These are phyloP conservation scores for Mythimna ferrago DNA, from an alignment of 2,888 invertebrate genomes.

Conservation along the genomic window DNA sequence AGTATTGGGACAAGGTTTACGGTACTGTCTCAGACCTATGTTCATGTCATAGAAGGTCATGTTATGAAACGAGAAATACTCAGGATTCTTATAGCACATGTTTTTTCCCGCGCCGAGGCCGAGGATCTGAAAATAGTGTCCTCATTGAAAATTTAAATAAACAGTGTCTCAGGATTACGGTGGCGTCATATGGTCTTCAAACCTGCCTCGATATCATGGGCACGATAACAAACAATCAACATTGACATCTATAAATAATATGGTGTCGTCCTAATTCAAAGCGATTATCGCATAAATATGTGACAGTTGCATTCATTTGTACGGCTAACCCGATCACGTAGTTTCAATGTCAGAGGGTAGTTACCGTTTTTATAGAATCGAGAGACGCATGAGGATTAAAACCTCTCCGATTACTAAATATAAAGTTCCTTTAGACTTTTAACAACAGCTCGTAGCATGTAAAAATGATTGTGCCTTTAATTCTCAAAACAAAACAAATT, in stretches of 20 bases:
- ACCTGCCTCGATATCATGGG: too few relatives aligned
- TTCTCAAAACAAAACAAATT: constrained; percentile 12
- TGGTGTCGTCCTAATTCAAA: too few relatives aligned
- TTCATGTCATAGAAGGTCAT: constrained; percentile 83
- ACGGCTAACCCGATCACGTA: not conserved
- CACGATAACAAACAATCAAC: not conserved
- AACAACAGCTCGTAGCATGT: not conserved
- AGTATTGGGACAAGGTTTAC: constrained; percentile 68
- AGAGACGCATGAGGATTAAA: not conserved
- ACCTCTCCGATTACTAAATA: not conserved
- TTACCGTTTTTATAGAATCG: not conserved
- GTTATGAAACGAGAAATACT: constrained; percentile 83
- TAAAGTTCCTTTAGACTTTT: not conserved
- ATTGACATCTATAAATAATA: not conserved
- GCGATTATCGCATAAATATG: not conserved
- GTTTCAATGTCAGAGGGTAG: too few relatives aligned
- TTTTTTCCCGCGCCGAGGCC: constrained; percentile 77
- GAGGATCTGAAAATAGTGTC: constrained; percentile 70
- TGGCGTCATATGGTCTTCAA: not conserved
- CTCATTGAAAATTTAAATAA: not conserved
- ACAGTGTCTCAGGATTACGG: not conserved
- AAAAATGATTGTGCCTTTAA: not conserved
- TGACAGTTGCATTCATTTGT: not conserved
- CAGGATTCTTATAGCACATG: constrained; percentile 77
- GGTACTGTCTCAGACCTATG: constrained; percentile 67